Percentiles rank a stretch among this genome's conserved stretches.
These are phyloP conservation scores for Oopsacas minuta DNA, from an alignment of 37 sponge, comb jelly and placozoan species.

Conservation along the genomic window DNA sequence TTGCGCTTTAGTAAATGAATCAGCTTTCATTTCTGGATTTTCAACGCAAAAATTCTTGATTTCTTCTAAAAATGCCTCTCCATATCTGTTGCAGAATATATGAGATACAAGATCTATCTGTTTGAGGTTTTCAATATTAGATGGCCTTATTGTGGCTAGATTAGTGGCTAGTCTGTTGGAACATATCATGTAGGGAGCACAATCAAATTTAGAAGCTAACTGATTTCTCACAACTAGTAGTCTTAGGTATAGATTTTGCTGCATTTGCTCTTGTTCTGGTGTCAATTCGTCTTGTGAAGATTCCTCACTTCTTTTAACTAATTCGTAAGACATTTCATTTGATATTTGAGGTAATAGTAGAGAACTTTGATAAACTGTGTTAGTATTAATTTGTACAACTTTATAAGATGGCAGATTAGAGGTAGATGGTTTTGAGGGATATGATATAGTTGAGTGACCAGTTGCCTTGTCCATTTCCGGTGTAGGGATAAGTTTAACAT, in stretches of 20 bases:
- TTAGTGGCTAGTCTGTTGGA: not conserved
- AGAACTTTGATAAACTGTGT: not conserved
- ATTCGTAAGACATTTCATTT: not conserved
- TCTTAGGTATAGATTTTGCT: not conserved
- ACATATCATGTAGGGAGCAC: conserved; percentile 7
- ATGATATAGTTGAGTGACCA: not conserved
- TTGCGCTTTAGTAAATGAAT: not conserved
- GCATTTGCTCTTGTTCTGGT: not conserved
- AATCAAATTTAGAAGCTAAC: not conserved
- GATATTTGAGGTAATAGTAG: not conserved
- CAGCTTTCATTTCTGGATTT: not conserved
- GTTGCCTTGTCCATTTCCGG: not conserved
- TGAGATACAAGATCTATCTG: not conserved
- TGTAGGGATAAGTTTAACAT: not conserved
- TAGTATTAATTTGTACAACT: not conserved
- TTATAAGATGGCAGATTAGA: not conserved
- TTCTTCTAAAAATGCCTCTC: not conserved
- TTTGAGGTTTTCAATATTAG: not conserved
- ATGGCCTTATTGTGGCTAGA: not conserved
- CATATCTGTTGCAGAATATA: not conserved
- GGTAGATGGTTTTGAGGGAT: not conserved
- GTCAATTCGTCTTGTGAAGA: not conserved
- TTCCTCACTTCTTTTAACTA: not conserved
- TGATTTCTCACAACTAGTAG: not conserved
- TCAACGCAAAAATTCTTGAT: not conserved